Base-by-base conservation (phyloP, 2,797 vertebrate genomes). In the Parauchenoglanis punctatus region DNA sequence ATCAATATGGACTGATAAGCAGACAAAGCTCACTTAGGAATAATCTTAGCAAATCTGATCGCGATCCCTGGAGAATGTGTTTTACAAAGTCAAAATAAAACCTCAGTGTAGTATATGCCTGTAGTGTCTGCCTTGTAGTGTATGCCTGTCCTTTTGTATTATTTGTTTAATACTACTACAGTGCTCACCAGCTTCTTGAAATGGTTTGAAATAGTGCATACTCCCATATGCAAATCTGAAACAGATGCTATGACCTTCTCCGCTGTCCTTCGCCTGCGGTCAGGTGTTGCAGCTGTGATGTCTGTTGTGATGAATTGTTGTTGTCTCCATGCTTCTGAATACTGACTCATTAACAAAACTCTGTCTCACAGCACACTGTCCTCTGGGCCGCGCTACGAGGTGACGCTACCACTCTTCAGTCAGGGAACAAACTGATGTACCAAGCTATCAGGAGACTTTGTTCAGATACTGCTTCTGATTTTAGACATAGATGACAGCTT, bases 1-100 rank as follows among this genome's bases (percentile, higher is more conserved):
- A 87, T 91, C 85, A 91, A 84, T 90, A 86, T 87, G 82, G 78
- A 87, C 85, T 85, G 76, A 80, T 81, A 20, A 75, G 35, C 35
- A 85, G 61, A 75, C 59, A 67, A 46, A 70, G 70, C 75, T 56
- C 31, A 67, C 63, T 40, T 44, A 12, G 11, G 25, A 81, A 81
- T 81, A 44, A 23, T 10, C 65, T 68, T 31, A 68, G 28, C 65
- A 68, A 77, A 35, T 81, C 20, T 52, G 49, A 52, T 46, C 28
- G 31, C 46, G 28, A 84, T 78, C 25, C 59, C 25, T 84, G 13
- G 15, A 70, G 17, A 25, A 85, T 40, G 6, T 28, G 23, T 73
- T 54, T 70, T 31, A 80, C 80, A 70, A 73, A 35, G 56, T 54
- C 35, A 18, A 54, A 81, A 72, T 78, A 44, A 28, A 59, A 63